phyloP scores from a whole-genome alignment of 2,113 vertebrate genomes.

The Ifrita kowaldi region DNA sequence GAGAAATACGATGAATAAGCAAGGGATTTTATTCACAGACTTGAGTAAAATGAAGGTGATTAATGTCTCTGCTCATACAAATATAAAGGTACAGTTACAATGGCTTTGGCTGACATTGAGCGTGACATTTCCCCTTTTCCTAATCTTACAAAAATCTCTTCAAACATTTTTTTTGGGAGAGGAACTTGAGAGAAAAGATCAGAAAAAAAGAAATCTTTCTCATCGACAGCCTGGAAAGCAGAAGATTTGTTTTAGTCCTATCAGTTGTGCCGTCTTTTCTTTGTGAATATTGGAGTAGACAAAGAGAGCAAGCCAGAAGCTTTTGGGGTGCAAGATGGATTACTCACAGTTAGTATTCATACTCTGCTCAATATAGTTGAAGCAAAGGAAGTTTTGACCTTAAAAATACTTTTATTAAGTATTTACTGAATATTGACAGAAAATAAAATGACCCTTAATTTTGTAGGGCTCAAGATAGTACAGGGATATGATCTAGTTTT shows the following conservation, averaged over 20 bases:
- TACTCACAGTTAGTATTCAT: not conserved
- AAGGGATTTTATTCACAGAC: not conserved
- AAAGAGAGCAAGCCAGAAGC: not conserved
- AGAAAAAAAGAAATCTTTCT: not conserved
- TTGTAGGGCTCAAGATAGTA: not conserved
- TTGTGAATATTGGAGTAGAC: not conserved
- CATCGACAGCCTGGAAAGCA: not conserved
- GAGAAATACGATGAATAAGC: not conserved
- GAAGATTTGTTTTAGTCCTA: not conserved
- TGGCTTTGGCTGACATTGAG: not conserved
- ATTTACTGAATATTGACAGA: slow-evolving; percentile 16
- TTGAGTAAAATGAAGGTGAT: not conserved
- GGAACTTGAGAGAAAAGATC: not conserved
- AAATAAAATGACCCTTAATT: not conserved
- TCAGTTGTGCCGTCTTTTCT: not conserved
- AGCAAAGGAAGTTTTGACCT: not conserved
- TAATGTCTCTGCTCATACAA: not conserved
- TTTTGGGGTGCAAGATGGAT: not conserved
- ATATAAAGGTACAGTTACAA: not conserved
- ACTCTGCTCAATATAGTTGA: not conserved
- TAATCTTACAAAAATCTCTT: not conserved
- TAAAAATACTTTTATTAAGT: not conserved
- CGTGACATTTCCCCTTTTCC: not conserved
- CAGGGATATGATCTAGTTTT: not conserved
- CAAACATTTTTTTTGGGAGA: not conserved